Evolutionary conservation across 2,113 vertebrate species (phyloP).

Genomic region (Nicator chloris): DNA sequence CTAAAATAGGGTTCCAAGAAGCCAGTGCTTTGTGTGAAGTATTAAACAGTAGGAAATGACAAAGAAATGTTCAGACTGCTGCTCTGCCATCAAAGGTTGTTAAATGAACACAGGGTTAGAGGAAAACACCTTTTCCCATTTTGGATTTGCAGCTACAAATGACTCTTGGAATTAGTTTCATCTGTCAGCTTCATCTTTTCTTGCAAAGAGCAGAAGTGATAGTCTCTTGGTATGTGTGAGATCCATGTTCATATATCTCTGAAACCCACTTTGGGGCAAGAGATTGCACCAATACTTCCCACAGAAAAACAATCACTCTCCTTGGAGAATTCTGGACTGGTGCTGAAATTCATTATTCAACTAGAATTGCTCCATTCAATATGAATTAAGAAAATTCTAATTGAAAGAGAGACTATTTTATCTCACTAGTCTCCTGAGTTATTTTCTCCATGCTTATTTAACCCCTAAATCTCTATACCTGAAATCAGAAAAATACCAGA

Average conservation of each 20-base stretch:
- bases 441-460: background rate
- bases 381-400: background rate
- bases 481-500: background rate
- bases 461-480: background rate
- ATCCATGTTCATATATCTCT: background rate
- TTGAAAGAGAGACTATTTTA: background rate
- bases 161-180: conserved; percentile 38
- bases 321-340: background rate
- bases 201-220: background rate
- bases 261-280: background rate
- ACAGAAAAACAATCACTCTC: background rate
- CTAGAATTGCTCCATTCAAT: background rate
- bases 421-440: background rate
- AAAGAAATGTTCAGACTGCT: conserved; percentile 27
- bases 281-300: background rate
- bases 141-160: background rate
- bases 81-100: background rate
- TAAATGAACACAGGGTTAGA: background rate
- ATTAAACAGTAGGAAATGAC: conserved; percentile 33
- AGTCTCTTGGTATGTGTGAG: background rate
- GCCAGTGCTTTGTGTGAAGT: conserved; percentile 20
- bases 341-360: background rate
- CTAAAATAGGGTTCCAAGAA: conserved; percentile 38
- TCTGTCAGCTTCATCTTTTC: conserved; percentile 20
- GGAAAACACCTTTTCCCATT: conserved; percentile 24